Percentiles rank a stretch among this genome's conserved stretches.
Conservation (phyloP, 2,797 vertebrate genomes). For the Heterohyrax brucei region DNA sequence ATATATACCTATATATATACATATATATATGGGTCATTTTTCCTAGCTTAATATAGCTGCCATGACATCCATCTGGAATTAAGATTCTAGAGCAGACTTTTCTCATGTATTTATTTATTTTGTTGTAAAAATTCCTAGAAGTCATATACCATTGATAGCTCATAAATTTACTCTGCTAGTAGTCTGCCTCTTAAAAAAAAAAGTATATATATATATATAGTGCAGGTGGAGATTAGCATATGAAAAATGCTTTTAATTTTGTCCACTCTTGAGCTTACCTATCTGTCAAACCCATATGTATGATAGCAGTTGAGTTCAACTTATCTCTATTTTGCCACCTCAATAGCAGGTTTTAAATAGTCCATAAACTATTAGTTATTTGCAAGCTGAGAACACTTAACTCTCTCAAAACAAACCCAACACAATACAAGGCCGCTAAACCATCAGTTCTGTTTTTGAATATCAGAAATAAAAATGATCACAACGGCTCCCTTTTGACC, state of each 20-base stretch:
- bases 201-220: not conserved
- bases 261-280: constrained; percentile 85
- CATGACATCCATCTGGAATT: constrained; percentile 86
- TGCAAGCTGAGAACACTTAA: constrained; percentile 89
- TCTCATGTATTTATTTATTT: constrained; percentile 65
- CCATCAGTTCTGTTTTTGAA: constrained; percentile 21
- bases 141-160: constrained; percentile 79
- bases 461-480: constrained; percentile 55
- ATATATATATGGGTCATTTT: constrained; percentile 83
- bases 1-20: constrained; percentile 69
- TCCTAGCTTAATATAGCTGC: constrained; percentile 85
- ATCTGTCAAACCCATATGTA: constrained; percentile 86
- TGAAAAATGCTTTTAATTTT: constrained; percentile 90
- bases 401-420: constrained; percentile 77
- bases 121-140: constrained; percentile 81
- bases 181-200: constrained; percentile 57
- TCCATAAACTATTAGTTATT: constrained; percentile 83
- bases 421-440: constrained; percentile 73
- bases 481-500: constrained; percentile 67
- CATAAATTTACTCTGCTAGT: constrained; percentile 82
- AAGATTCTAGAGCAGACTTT: constrained; percentile 80
- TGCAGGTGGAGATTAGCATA: constrained; percentile 87
- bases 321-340: constrained; percentile 91
- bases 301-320: constrained; percentile 85
- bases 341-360: constrained; percentile 90